These are phyloP conservation scores for Tetramorium bicarinatum DNA, from an alignment of 2,888 invertebrate species.

Conservation along the genomic window DNA sequence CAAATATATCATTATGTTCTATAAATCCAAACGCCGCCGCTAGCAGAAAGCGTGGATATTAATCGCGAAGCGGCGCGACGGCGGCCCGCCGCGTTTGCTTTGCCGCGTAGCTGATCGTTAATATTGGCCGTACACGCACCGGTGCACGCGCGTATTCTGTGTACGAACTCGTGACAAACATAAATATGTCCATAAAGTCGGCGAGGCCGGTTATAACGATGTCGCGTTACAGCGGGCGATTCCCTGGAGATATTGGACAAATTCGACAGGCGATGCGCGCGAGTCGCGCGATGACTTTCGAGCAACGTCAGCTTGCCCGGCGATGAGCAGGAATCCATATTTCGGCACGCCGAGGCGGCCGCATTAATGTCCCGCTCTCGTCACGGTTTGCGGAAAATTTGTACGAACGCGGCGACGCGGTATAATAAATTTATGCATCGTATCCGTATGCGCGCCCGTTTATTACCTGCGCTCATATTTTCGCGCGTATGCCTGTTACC, in stretches of 20 bases:
- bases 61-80: constrained; percentile 37
- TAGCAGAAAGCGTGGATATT: constrained; percentile 47
- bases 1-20: constrained; percentile 56
- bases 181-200: constrained; percentile 41
- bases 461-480: constrained; percentile 4
- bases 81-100: constrained; percentile 35
- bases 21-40: constrained; percentile 40
- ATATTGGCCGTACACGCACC: constrained; percentile 29
- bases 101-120: constrained; percentile 35
- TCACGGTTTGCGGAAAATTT: constrained; percentile 42
- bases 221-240: neutral
- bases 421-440: constrained; percentile 39
- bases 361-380: constrained; percentile 34
- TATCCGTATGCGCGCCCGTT: neutral
- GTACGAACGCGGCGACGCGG: constrained; percentile 6
- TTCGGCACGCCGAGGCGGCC: constrained; percentile 32
- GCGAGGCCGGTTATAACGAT: neutral
- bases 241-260: constrained; percentile 26
- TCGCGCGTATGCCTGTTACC: neutral
- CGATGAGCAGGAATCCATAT: constrained; percentile 7
- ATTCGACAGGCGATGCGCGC: constrained; percentile 46
- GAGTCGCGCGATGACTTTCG: constrained; percentile 27
- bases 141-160: neutral
- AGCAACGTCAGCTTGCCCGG: constrained; percentile 36
- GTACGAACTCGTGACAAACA: constrained; percentile 23